A percentile compares a stretch with the other conserved stretches of the same genome.
phyloP scores from a whole-genome alignment of 2,888 invertebrate genomes.

The Morpho helenor region DNA sequence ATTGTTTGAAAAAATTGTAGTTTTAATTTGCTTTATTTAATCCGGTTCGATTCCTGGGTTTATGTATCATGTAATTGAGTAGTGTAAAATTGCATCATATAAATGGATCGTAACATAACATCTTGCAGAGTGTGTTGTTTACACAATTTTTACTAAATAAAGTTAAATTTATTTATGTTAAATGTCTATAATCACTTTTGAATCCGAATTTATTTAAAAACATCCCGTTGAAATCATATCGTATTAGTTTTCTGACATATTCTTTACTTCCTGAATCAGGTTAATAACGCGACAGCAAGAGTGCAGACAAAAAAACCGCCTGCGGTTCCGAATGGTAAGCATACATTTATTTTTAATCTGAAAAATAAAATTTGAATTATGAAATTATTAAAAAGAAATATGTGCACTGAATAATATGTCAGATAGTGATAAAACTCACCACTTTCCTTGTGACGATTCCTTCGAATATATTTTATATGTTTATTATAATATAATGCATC shows the following conservation, averaged over 20 bases:
- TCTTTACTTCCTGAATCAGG: conserved; percentile 82
- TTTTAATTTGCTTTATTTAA: too few relatives aligned
- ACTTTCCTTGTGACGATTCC: conserved; percentile 5
- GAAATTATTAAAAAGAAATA: conserved; percentile 1
- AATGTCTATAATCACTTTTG: too few relatives aligned
- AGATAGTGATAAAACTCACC: conserved; percentile 13
- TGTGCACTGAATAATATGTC: conserved; percentile 12
- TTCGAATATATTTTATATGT: conserved; percentile 19
- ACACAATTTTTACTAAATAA: too few relatives aligned
- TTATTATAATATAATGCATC: conserved; percentile 54
- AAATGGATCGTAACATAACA: too few relatives aligned
- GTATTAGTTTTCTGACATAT: conserved; percentile 38
- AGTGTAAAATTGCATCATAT: too few relatives aligned
- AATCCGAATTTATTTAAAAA: too few relatives aligned
- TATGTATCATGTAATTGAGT: too few relatives aligned
- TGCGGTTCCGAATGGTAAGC: conserved; percentile 93
- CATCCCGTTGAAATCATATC: too few relatives aligned
- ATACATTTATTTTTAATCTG: neutral
- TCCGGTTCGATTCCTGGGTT: too few relatives aligned
- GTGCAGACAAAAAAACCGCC: conserved; percentile 99
- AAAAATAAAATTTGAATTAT: neutral
- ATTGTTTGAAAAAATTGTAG: too few relatives aligned
- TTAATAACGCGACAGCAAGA: conserved; percentile 99
- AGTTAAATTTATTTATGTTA: too few relatives aligned
- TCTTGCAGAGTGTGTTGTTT: too few relatives aligned